Percentiles rank a stretch among this genome's conserved stretches.
These are phyloP conservation scores for Cirrhinus mrigala DNA, from an alignment of 2,797 vertebrate genomes.

Conservation along the genomic window DNA sequence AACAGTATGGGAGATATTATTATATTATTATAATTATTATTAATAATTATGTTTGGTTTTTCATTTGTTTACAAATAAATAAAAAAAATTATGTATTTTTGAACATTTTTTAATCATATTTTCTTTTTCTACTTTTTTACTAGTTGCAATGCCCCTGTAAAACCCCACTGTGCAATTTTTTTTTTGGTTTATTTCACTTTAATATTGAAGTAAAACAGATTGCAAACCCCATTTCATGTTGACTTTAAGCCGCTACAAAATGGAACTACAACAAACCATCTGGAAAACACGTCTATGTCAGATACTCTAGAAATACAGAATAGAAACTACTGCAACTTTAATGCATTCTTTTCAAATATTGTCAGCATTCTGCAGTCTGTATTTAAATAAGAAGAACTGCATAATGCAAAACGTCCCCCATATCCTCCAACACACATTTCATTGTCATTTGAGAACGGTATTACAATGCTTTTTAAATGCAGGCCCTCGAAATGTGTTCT, in stretches of 20 bases:
- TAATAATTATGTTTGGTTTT: too few species aligned
- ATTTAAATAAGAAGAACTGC: neutral
- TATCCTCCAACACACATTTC: slow-evolving; percentile 9
- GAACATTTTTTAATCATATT: neutral
- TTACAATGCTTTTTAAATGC: slow-evolving; percentile 2
- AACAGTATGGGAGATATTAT: too few species aligned
- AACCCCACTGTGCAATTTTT: neutral
- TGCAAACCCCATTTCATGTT: neutral
- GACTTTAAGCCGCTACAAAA: neutral
- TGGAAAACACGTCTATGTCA: neutral
- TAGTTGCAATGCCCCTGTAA: neutral
- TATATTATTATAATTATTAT: too few species aligned
- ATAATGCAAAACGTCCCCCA: neutral
- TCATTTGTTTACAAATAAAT: too few species aligned
- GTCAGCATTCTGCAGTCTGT: neutral
- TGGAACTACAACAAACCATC: neutral
- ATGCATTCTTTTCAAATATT: slow-evolving; percentile 15
- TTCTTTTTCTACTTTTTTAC: too few species aligned
- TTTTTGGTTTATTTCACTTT: neutral
- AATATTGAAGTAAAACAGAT: neutral
- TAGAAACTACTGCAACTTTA: neutral
- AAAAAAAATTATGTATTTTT: too few species aligned
- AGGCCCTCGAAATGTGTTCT: slow-evolving; percentile 4
- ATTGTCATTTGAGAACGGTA: neutral
- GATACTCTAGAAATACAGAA: neutral